Evolutionary conservation across 2,113 vertebrate species (phyloP), one percentile per base, ranked within the genome.

Genomic region (Tenebrosternarchus preto): DNA sequence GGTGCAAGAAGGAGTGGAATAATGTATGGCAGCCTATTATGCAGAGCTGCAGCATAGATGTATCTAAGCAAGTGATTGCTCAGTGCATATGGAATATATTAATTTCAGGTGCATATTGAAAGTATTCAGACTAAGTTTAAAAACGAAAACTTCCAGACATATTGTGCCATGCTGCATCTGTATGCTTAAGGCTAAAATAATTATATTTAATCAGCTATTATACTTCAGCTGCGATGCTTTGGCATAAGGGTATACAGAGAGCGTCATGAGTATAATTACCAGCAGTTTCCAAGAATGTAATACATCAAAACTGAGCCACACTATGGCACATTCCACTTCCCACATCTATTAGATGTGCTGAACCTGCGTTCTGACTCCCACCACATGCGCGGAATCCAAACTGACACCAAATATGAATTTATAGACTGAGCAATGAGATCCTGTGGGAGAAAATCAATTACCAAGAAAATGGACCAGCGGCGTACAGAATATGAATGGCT

Each of bases 391-490:
- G 80, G 36, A 84, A 85, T 82, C 80, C 84, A 25, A 61, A 46
- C 83, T 88, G 89, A 90, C 88, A 89, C 76, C 76, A 76, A 72
- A 80, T 71, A 55, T 72, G 67, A 64, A 77, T 79, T 83, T 73
- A 78, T 50, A 69, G 60, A 69, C 85, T 73, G 85, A 78, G 82
- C 87, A 84, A 82, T 68, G 76, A 75, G 86, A 86, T 80, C 74
- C 56, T 76, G 79, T 72, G 84, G 84, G 85, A 86, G 75, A 57
- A 68, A 86, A 87, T 91, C 89, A 90, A 92, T 91, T 90, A 91
- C 29, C 33, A 53, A 39, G 24, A 55, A 53, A 71, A 78, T 63
- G 43, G 57, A 27, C 63, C 43, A 46, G 61, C 36, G 19, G 55
- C 27, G 82, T 19, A 57, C 22, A 33, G 64, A 64, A 76, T 64